These are phyloP conservation scores for Hylia prasina DNA, from an alignment of 2,113 vertebrate species.

Conservation along the genomic window DNA sequence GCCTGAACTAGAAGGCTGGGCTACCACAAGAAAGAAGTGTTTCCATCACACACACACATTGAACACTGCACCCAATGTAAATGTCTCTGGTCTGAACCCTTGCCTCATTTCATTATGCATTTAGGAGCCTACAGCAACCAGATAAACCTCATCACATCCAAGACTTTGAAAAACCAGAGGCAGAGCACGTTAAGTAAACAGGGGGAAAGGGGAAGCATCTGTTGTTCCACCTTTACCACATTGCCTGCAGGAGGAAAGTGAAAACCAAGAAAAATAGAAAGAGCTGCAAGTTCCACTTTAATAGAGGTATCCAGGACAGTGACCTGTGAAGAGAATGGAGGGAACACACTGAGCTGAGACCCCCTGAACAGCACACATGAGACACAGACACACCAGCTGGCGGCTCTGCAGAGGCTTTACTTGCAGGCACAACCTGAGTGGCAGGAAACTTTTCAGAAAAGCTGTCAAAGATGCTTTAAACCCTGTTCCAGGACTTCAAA, in stretches of 20 bases:
- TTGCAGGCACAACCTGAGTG: background rate
- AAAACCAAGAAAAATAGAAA: background rate
- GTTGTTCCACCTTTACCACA: background rate
- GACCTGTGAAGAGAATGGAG: background rate
- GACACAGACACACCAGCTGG: background rate
- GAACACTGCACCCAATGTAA: background rate
- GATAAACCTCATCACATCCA: background rate
- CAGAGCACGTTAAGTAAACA: background rate
- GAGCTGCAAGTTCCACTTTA: background rate
- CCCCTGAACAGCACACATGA: fast-evolving
- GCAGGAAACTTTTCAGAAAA: background rate
- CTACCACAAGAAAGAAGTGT: background rate
- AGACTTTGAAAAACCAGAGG: background rate
- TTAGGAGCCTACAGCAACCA: background rate
- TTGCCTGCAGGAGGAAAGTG: background rate
- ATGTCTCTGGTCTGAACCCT: background rate
- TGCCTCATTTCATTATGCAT: background rate
- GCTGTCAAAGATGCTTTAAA: background rate
- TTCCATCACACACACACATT: background rate
- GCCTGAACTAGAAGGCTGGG: background rate
- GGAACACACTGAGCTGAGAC: background rate
- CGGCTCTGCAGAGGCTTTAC: background rate
- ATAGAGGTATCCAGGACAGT: background rate
- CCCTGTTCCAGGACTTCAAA: background rate
- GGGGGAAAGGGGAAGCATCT: background rate